Base-by-base conservation (phyloP, 2,113 vertebrate genomes). In the Esox niger region DNA sequence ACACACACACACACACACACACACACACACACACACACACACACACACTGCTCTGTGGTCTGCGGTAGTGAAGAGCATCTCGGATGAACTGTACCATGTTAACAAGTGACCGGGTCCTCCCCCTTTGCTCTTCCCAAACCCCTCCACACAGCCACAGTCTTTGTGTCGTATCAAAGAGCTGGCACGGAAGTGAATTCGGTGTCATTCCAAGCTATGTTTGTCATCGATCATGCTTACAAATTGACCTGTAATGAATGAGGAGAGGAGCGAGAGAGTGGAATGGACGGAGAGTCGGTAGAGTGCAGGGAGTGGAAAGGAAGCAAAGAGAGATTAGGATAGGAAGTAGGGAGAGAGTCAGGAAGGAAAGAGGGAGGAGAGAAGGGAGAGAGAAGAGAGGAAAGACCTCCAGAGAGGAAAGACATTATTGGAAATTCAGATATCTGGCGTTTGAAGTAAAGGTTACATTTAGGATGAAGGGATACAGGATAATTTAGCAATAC, bases 211-310 rank as follows among this genome's bases (percentile, higher is more conserved):
- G 64, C 57, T 55, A 75, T 61, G 29, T 31, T 35, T 33, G 46
- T n/a, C 60, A 74, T 79, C 46, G 66, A 78, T 79, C 76, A 71
- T 13, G 2, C 46, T 27, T 38, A 52, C 62, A 67, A 68, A 80
- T 64, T 17, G 59, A 38, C 43, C 30, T 21, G 35, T 67, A 66
- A 65, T 69, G 73, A 73, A 65, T 70, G 59, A 25, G 55, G 67
- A 70, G 69, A 62, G 55, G 69, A 70, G 30, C 15, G 26, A 56
- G 64, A 55, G 54, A 27, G 43, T 4, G 25, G 27, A 59, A n/a
- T n/a, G n/a, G n/a, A n/a, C n/a, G n/a, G n/a, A n/a, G n/a, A n/a
- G n/a, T n/a, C n/a, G n/a, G n/a, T n/a, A n/a, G n/a, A n/a, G n/a
- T n/a, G n/a, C n/a, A n/a, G n/a, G 10, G 21, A 21, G 17, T 30